Evolutionary conservation across 2,888 invertebrate genomes (phyloP).

Genomic region (Vanessa cardui): DNA sequence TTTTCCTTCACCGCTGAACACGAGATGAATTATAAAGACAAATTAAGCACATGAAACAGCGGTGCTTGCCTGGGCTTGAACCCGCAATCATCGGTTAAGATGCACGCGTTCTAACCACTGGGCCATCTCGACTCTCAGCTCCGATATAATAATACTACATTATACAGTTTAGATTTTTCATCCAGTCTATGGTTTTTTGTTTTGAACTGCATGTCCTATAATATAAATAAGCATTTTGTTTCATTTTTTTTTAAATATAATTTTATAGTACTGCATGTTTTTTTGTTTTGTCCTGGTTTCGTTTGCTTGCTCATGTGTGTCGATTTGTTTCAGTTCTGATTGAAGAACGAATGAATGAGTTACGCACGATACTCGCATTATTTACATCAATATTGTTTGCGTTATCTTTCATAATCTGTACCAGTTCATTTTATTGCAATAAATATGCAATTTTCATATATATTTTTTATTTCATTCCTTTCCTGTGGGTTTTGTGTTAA

Average conservation of each 20-base stretch:
- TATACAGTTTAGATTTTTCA: no score
- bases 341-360: conserved; percentile 40
- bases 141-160: no score
- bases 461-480: conserved; percentile 45
- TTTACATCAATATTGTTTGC: conserved; percentile 13
- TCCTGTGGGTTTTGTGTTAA: neutral
- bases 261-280: neutral
- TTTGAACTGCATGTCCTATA: no score
- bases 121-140: no score
- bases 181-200: no score
- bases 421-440: conserved; percentile 31
- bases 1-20: no score
- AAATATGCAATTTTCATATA: conserved; percentile 27
- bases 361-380: conserved; percentile 29
- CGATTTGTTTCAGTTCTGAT: conserved; percentile 46
- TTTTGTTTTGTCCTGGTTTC: conserved; percentile 23
- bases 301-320: conserved; percentile 34
- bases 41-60: no score
- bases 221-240: no score
- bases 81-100: no score
- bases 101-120: no score
- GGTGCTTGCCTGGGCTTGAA: no score
- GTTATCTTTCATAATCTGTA: conserved; percentile 23
- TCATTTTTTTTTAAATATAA: neutral
- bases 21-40: no score